Evolutionary conservation across 2,888 invertebrate species (phyloP).

Genomic region (Cephus nigrinus): DNA sequence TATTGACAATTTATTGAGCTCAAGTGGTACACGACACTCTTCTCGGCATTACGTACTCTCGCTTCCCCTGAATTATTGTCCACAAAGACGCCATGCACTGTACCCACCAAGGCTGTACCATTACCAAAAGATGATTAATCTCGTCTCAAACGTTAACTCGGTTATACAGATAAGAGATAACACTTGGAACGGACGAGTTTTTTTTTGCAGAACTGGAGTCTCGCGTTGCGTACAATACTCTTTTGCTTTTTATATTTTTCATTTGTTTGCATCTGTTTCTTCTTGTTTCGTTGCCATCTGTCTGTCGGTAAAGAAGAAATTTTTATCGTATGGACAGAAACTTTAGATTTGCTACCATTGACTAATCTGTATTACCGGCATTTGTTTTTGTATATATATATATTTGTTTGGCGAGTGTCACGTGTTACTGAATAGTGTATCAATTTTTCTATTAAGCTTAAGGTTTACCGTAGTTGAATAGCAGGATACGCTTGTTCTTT

Average conservation of each 20-base stretch:
- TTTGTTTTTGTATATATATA: neutral
- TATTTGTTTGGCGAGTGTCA: neutral
- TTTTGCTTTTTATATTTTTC: neutral
- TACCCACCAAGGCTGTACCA: neutral
- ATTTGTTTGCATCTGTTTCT: neutral
- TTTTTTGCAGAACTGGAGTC: conserved; percentile 16
- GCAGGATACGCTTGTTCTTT: neutral
- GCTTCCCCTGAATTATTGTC: conserved; percentile 9
- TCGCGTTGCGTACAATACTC: neutral
- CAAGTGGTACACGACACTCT: neutral
- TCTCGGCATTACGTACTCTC: conserved; percentile 6
- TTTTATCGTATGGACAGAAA: neutral
- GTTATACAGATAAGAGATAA: conserved; percentile 5
- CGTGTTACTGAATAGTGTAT: neutral
- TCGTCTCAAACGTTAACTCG: neutral
- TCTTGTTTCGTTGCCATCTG: neutral
- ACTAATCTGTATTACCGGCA: neutral
- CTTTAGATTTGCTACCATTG: neutral
- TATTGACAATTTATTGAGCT: neutral
- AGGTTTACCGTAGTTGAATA: neutral
- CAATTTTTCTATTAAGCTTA: neutral
- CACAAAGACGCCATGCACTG: conserved; percentile 7
- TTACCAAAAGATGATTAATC: neutral
- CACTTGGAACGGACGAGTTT: conserved; percentile 16
- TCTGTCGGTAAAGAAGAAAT: neutral